A percentile compares a stretch with the other conserved stretches of the same genome.
Evolutionary conservation across 2,797 vertebrate genomes (phyloP).

Genomic region (Microctenopoma lineatum): DNA sequence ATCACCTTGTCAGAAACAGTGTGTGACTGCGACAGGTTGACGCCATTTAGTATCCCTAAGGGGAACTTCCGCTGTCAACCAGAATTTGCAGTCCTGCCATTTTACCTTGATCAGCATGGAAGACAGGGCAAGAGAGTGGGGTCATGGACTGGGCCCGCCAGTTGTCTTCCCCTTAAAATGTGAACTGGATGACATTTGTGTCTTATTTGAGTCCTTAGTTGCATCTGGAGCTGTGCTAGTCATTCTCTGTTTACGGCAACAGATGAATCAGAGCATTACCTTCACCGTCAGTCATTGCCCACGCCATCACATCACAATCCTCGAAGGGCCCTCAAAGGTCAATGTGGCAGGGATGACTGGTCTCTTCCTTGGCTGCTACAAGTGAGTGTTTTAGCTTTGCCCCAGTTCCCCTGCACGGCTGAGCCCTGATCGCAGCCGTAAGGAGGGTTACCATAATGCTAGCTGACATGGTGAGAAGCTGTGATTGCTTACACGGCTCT

Average conservation of each 20-base stretch:
- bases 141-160: conserved; percentile 63
- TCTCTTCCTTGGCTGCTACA: conserved; percentile 59
- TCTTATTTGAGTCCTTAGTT: conserved; percentile 44
- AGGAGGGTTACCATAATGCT: conserved; percentile 75
- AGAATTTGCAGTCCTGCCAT: conserved; percentile 74
- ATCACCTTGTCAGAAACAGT: conserved; percentile 78
- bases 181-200: conserved; percentile 54
- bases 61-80: conserved; percentile 67
- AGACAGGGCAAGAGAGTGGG: conserved; percentile 50
- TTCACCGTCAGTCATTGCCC: conserved; percentile 58
- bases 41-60: conserved; percentile 74
- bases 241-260: conserved; percentile 67
- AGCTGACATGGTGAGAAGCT: conserved; percentile 81
- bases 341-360: conserved; percentile 60
- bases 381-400: conserved; percentile 70
- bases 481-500: conserved; percentile 75
- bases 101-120: conserved; percentile 66
- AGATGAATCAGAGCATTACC: conserved; percentile 65
- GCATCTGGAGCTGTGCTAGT: conserved; percentile 44
- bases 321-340: conserved; percentile 75
- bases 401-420: conserved; percentile 74
- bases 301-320: conserved; percentile 58
- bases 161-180: conserved; percentile 51
- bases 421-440: conserved; percentile 65
- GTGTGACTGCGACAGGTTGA: conserved; percentile 74